Evolutionary conservation across 2,113 vertebrate species (phyloP).

Genomic region (Prunella himalayana): DNA sequence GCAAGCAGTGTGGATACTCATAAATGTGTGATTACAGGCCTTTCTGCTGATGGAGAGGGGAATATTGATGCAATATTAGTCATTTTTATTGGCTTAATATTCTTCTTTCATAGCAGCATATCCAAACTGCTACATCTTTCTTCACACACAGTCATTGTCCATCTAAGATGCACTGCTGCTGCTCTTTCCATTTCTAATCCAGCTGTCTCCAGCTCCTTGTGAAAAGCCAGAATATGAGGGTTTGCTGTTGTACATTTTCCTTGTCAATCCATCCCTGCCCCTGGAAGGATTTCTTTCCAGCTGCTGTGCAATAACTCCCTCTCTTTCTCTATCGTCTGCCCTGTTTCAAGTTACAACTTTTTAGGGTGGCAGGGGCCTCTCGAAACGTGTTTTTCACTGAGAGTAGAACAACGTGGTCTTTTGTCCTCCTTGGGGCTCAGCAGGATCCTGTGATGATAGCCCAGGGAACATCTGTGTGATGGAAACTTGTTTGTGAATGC

Average conservation of each 20-base stretch:
- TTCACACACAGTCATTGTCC: background rate
- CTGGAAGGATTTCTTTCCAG: background rate
- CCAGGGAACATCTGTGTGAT: background rate
- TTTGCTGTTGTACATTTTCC: background rate
- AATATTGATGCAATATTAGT: constrained; percentile 44
- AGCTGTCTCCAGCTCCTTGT: background rate
- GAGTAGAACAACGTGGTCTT: background rate
- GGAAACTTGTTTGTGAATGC: background rate
- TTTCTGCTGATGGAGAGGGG: constrained; percentile 36
- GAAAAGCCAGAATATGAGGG: background rate
- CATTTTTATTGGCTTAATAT: constrained; percentile 57
- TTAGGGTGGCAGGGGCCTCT: background rate
- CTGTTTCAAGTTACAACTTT: background rate
- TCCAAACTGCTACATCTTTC: constrained; percentile 39
- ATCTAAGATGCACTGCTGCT: background rate
- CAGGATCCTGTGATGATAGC: background rate
- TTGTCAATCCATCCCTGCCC: background rate
- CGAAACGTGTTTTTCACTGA: accelerated
- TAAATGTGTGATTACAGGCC: constrained; percentile 49
- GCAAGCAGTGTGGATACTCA: constrained; percentile 35
- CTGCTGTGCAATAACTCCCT: background rate
- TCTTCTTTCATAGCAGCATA: constrained; percentile 19
- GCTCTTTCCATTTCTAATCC: background rate
- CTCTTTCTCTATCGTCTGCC: background rate
- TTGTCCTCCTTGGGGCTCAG: accelerated